Evolutionary conservation across 2,113 vertebrate species (phyloP).

Genomic region (Larimichthys crocea): DNA sequence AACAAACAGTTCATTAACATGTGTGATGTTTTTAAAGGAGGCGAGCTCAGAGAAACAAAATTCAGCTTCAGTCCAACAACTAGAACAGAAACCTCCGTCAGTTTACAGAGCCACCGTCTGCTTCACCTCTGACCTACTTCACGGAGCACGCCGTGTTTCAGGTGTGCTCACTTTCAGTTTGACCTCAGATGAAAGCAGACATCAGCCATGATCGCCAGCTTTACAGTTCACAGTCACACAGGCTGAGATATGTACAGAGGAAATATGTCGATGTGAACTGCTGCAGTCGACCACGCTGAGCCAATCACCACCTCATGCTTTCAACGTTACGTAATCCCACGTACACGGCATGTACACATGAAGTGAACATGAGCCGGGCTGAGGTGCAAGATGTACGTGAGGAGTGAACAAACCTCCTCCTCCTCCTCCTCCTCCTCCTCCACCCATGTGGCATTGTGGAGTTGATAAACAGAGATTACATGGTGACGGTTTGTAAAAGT

Average conservation of each 20-base stretch:
- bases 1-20: no score
- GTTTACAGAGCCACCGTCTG: not conserved
- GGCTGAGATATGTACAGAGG: not conserved
- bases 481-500: constrained; percentile 8
- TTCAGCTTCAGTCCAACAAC: no score
- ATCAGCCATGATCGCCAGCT: no score
- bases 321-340: not conserved
- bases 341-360: no score
- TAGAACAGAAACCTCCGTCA: not conserved
- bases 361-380: no score
- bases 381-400: not conserved
- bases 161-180: not conserved
- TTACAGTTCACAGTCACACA: no score
- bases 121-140: not conserved
- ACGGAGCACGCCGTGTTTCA: not conserved
- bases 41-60: no score
- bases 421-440: not conserved
- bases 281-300: not conserved
- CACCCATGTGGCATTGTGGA: constrained; percentile 7
- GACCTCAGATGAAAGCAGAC: not conserved
- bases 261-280: not conserved
- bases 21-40: no score
- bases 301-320: no score
- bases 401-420: not conserved
- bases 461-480: constrained; percentile 34